Evolutionary conservation across 1,140 invertebrate genomes (phyloP).

Genomic region (Brachionus calyciflorus): DNA sequence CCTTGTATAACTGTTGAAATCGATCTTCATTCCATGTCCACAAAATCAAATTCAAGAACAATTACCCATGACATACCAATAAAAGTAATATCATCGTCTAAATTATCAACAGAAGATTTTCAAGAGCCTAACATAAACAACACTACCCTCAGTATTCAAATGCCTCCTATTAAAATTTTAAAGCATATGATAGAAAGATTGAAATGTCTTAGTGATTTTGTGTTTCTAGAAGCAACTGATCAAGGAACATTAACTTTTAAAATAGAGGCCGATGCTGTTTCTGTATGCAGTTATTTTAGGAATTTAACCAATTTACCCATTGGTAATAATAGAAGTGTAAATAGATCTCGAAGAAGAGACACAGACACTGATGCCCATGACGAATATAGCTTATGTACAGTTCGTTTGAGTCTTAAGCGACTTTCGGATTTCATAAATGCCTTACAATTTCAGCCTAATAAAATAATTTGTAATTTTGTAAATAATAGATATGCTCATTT

Average conservation of each 20-base stretch:
- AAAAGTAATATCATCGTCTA: constrained; percentile 22
- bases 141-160: constrained; percentile 21
- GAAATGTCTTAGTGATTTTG: constrained; percentile 40
- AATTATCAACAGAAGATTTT: constrained; percentile 20
- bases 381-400: constrained; percentile 43
- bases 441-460: constrained; percentile 43
- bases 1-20: constrained; percentile 43
- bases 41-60: constrained; percentile 33
- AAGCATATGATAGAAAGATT: constrained; percentile 44
- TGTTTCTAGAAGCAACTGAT: constrained; percentile 5
- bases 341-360: background rate
- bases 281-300: constrained; percentile 38
- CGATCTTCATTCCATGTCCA: constrained; percentile 42
- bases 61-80: constrained; percentile 37
- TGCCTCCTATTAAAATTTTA: constrained; percentile 27
- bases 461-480: constrained; percentile 46
- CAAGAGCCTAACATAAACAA: constrained; percentile 33
- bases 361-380: background rate
- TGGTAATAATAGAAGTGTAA: background rate
- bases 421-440: constrained; percentile 37
- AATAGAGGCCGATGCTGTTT: constrained; percentile 34
- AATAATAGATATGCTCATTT: constrained; percentile 45
- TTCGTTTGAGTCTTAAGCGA: constrained; percentile 42
- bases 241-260: constrained; percentile 43
- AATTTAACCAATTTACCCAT: constrained; percentile 34